A percentile compares a stretch with the other conserved stretches of the same genome.
These are phyloP conservation scores for Pitta sordida DNA, from an alignment of 2,113 vertebrate species.

Conservation along the genomic window DNA sequence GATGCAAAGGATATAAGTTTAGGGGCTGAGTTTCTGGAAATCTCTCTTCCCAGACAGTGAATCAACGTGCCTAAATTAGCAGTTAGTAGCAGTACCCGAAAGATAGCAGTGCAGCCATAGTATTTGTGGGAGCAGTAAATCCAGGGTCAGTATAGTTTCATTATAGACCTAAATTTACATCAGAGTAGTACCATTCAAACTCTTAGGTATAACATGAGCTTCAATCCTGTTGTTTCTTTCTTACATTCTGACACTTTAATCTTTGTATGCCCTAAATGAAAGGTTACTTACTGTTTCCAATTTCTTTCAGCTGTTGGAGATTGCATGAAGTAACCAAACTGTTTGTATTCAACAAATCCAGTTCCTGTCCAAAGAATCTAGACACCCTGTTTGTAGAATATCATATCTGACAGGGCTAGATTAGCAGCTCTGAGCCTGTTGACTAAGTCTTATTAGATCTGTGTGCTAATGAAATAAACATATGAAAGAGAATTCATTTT, in stretches of 20 bases:
- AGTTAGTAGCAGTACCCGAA: neutral
- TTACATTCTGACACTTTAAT: neutral
- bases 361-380: constrained; percentile 45
- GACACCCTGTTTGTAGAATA: constrained; percentile 52
- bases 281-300: constrained; percentile 33
- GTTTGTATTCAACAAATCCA: constrained; percentile 21
- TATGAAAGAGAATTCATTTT: neutral
- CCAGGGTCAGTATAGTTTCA: neutral
- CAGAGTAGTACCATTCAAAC: neutral
- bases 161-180: neutral
- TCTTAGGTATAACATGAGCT: neutral
- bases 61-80: neutral
- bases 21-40: neutral
- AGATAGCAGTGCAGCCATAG: neutral
- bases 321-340: neutral
- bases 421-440: constrained; percentile 13
- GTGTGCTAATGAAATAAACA: constrained; percentile 37
- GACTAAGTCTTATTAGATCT: constrained; percentile 24
- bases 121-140: neutral
- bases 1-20: neutral
- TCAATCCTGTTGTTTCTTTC: neutral
- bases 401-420: constrained; percentile 43
- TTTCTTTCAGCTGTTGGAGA: constrained; percentile 54
- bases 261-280: constrained; percentile 41
- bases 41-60: neutral